These are phyloP conservation scores for Rhinolophus sinicus DNA, from an alignment of 2,113 vertebrate genomes.

Conservation along the genomic window DNA sequence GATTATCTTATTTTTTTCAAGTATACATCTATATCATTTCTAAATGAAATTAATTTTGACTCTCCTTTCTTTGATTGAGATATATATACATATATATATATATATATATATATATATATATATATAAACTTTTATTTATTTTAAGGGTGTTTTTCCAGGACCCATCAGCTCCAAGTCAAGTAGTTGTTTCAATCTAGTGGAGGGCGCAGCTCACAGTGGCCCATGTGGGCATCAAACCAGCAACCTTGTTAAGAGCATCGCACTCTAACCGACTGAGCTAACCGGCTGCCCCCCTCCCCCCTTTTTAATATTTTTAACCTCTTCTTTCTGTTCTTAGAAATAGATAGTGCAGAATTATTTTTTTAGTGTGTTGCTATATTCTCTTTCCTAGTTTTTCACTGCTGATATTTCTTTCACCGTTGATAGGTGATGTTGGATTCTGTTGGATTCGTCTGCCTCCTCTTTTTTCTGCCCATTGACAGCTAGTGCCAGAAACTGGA, in stretches of 20 bases:
- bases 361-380: background rate
- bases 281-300: too few relatives aligned
- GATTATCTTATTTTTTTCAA: background rate
- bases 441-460: background rate
- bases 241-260: too few relatives aligned
- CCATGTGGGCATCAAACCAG: too few relatives aligned
- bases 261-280: too few relatives aligned
- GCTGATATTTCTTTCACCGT: background rate
- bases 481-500: background rate
- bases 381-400: background rate
- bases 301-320: background rate
- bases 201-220: too few relatives aligned
- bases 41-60: constrained; percentile 5
- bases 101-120: too few relatives aligned
- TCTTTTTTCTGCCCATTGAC: background rate
- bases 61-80: background rate
- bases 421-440: background rate
- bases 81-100: too few relatives aligned
- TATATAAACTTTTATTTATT: too few relatives aligned
- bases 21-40: background rate
- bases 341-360: background rate
- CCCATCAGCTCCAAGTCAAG: too few relatives aligned
- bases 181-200: too few relatives aligned
- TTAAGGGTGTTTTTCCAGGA: too few relatives aligned
- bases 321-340: background rate